phyloP scores from a whole-genome alignment of 2,888 invertebrate species.

The Idaea dimidiata region DNA sequence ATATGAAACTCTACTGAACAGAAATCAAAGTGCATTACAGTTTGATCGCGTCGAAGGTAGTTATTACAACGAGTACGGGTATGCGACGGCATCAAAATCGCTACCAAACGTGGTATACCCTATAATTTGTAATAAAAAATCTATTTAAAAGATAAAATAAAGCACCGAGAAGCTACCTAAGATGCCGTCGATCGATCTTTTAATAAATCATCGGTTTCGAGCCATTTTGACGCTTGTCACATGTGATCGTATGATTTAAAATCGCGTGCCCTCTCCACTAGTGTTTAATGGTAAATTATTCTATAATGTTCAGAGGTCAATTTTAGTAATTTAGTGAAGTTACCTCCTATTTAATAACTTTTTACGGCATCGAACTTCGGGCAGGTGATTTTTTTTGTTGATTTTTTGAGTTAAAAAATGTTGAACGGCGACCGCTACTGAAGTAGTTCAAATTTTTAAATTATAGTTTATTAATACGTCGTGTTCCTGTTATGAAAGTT shows the following conservation, averaged over 20 bases:
- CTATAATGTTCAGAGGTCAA: slow-evolving; percentile 74
- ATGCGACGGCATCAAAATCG: slow-evolving; percentile 66
- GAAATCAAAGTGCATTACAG: slow-evolving; percentile 60
- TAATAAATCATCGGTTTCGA: slow-evolving; percentile 65
- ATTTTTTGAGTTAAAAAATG: slow-evolving; percentile 52
- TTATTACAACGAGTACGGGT: slow-evolving; percentile 53
- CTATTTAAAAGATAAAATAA: slow-evolving; percentile 80
- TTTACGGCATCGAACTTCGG: slow-evolving; percentile 54
- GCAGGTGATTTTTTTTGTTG: slow-evolving; percentile 70
- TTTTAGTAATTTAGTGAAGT: slow-evolving; percentile 79
- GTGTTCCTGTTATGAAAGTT: slow-evolving; percentile 60
- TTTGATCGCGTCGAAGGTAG: slow-evolving; percentile 40
- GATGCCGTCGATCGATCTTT: slow-evolving; percentile 75
- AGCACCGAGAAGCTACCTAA: slow-evolving; percentile 76
- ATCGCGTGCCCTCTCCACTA: slow-evolving; percentile 44
- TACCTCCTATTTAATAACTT: slow-evolving; percentile 79
- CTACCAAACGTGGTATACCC: slow-evolving; percentile 77
- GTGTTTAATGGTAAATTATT: slow-evolving; percentile 69
- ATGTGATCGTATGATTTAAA: slow-evolving; percentile 59
- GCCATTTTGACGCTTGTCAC: slow-evolving; percentile 76
- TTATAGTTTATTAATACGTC: slow-evolving; percentile 74
- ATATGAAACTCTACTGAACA: slow-evolving; percentile 62
- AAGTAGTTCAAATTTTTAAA: slow-evolving; percentile 75
- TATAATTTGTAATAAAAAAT: slow-evolving; percentile 80
- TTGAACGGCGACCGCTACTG: slow-evolving; percentile 65